phyloP scores from a whole-genome alignment of 2,797 vertebrate species.

The Pangasius sanitwongsei region DNA sequence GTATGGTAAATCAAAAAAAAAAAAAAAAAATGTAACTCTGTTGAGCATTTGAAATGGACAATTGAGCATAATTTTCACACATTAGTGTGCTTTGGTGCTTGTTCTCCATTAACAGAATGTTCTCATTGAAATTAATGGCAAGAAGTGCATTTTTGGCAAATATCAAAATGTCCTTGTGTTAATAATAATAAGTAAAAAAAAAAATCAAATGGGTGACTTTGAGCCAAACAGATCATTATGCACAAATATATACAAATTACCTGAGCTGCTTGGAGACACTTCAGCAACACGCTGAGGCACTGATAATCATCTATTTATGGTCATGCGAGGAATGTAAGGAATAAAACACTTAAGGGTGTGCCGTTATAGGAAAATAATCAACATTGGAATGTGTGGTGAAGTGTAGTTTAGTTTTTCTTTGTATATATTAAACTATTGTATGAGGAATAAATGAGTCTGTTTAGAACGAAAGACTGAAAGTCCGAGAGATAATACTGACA shows the following conservation, averaged over 20 bases:
- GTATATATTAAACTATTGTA: not conserved
- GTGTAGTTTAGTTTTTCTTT: not conserved
- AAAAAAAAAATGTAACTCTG: not conserved
- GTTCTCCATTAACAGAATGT: not conserved
- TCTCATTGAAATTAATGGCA: not conserved
- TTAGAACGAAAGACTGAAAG: not conserved
- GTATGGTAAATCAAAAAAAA: not conserved
- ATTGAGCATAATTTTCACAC: not conserved
- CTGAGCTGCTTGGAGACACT: not conserved
- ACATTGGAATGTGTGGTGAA: not conserved
- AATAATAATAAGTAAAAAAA: not conserved
- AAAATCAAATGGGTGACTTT: not conserved
- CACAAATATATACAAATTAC: not conserved
- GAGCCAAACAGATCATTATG: not conserved
- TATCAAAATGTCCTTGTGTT: not conserved
- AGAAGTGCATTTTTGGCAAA: not conserved
- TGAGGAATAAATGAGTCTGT: not conserved
- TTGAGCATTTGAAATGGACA: not conserved
- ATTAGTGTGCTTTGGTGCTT: not conserved
- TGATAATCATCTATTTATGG: not conserved
- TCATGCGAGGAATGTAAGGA: not conserved
- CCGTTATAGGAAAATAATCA: not conserved
- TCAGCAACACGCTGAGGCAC: not conserved
- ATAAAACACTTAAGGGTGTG: not conserved
- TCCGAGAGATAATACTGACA: not conserved